These are phyloP conservation scores for Chloropsis hardwickii DNA, from an alignment of 2,113 vertebrate genomes.

Conservation along the genomic window DNA sequence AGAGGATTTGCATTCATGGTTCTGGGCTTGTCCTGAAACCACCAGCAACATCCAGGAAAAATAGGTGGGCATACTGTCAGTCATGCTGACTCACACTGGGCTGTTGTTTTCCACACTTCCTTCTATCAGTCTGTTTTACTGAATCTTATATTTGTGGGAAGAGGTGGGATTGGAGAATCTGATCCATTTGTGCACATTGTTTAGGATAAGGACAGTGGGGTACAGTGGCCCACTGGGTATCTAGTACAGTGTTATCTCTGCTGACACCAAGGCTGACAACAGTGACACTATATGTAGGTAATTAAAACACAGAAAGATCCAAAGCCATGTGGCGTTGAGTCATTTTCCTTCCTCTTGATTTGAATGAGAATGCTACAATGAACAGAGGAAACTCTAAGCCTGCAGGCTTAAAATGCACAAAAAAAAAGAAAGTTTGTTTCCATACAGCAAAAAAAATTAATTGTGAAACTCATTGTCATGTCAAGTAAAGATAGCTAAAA, in stretches of 20 bases:
- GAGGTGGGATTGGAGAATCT: neutral
- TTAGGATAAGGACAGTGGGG: neutral
- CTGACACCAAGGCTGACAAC: neutral
- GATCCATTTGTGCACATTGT: neutral
- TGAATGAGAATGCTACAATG: neutral
- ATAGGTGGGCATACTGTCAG: neutral
- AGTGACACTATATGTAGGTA: neutral
- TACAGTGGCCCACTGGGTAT: accelerated
- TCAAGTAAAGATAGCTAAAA: neutral
- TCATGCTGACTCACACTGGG: neutral
- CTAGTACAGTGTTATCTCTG: neutral
- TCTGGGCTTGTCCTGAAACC: conserved; percentile 4
- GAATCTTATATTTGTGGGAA: neutral
- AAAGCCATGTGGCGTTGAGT: neutral
- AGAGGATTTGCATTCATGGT: neutral
- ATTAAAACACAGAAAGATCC: neutral
- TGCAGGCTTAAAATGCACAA: neutral
- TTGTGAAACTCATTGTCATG: neutral
- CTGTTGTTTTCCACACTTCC: neutral
- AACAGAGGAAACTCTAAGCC: neutral
- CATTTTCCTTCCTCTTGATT: neutral
- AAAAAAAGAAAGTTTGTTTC: neutral
- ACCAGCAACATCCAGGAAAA: conserved; percentile 18
- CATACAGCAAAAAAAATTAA: neutral
- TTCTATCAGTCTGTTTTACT: neutral